Conservation (phyloP, 2,888 invertebrate species). For the Pseudolycoriella hygida region DNA sequence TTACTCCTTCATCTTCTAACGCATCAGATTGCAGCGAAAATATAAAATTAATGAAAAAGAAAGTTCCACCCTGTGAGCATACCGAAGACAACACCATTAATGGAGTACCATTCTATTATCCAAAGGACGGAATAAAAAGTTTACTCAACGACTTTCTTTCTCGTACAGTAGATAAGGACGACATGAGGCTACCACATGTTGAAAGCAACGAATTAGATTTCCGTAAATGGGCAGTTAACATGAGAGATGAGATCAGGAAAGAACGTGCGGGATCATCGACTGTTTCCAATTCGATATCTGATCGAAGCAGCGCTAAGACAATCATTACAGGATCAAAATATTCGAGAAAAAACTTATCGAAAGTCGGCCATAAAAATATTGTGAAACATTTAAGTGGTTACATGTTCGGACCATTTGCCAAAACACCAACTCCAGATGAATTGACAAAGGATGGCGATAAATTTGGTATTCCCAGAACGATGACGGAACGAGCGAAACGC, state of each 20-base stretch:
- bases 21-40: neutral
- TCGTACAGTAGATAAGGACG: too few relatives aligned
- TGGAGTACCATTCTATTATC: conserved; percentile 1
- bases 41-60: neutral
- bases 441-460: conserved; percentile 6
- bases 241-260: neutral
- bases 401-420: conserved; percentile 8
- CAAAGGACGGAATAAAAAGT: neutral
- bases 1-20: neutral
- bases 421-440: conserved; percentile 5
- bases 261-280: neutral
- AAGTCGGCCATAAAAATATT: neutral
- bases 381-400: conserved; percentile 4
- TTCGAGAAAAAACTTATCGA: neutral
- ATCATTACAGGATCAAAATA: neutral
- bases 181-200: neutral
- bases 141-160: neutral
- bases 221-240: neutral
- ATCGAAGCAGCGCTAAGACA: neutral
- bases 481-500: conserved; percentile 8
- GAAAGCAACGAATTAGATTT: neutral
- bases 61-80: neutral
- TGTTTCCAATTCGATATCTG: neutral
- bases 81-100: neutral
- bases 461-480: conserved; percentile 9